Evolutionary conservation across 2,888 invertebrate species (phyloP), one percentile per base, ranked within the genome.

Genomic region (Diaphora mendica): DNA sequence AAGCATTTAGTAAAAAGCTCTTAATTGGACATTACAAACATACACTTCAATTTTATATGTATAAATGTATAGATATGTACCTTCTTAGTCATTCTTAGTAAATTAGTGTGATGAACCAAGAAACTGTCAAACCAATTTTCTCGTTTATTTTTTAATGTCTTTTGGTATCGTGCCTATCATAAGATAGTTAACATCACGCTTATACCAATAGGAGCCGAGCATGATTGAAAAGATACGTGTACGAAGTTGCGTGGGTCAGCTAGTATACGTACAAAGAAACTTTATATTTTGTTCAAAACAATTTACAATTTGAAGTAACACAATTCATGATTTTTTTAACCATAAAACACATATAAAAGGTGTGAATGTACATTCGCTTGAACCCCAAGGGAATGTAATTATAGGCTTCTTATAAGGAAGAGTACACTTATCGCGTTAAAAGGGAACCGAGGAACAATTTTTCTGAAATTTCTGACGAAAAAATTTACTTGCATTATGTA

Each of bases 331-430:
- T 26, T 7, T 23, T 64, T 70, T 3, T 70, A 39, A 42, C 65
- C 59, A 68, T 66, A 70, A 69, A 73, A 69, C 65, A 59, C n/a
- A 26, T 69, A 23, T 69, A 55, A 55, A 59, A n/a, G 20, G 59
- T 68, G 68, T 66, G 73, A 70, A 65, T 39, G 66, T 70, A 66
- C 30, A 55, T 33, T 73, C 59, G 62, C n/a, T 30, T 67, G 35
- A 51, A 67, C 33, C 66, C 67, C 64, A 67, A 62, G 75, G 44
- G 66, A 72, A 72, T 72, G 66, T 67, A 75, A 72, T 75, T 75
- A 75, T 62, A 64, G 66, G n/a, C 69, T 68, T 42, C 62, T 67
- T n/a, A 42, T 30, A 66, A 55, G 62, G 44, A 62, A 67, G 30
- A 69, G 70, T 62, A 75, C 69, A 66, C 69, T 75, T 71, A 69